phyloP scores from a whole-genome alignment of 2,888 invertebrate species.

The Orthosia gothica region DNA sequence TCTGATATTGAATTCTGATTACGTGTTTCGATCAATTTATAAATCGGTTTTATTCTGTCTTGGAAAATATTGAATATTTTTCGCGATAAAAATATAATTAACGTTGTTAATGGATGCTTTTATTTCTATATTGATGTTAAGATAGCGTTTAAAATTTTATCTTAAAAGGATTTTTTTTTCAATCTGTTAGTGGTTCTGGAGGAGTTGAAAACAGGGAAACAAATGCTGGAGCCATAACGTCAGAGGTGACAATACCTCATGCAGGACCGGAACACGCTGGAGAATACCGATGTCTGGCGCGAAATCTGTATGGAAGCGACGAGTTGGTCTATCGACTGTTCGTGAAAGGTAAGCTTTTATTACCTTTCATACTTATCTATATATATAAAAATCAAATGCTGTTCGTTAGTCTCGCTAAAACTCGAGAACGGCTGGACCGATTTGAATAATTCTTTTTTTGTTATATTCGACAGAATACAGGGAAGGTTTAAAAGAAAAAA shows the following conservation, averaged over 20 bases:
- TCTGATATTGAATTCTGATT: constrained; percentile 54
- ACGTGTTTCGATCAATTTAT: constrained; percentile 45
- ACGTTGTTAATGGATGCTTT: background rate
- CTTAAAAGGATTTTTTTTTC: background rate
- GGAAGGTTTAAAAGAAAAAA: too few relatives aligned
- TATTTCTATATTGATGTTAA: too few relatives aligned
- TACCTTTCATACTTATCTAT: too few relatives aligned
- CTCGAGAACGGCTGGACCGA: too few relatives aligned
- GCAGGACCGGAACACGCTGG: constrained; percentile 93
- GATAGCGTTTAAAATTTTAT: too few relatives aligned
- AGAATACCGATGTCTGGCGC: constrained; percentile 92
- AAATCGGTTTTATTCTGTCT: constrained; percentile 20
- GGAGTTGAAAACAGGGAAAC: constrained; percentile 87
- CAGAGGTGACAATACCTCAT: constrained; percentile 92
- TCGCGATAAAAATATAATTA: too few relatives aligned
- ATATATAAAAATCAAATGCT: too few relatives aligned
- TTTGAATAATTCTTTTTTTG: too few relatives aligned
- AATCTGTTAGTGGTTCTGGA: constrained; percentile 81
- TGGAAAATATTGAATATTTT: constrained; percentile 3
- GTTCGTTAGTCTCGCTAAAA: too few relatives aligned
- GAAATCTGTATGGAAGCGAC: constrained; percentile 93
- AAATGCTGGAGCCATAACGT: constrained; percentile 90
- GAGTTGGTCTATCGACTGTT: constrained; percentile 92
- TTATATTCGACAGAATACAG: too few relatives aligned
- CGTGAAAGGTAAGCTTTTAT: constrained; percentile 91